These are phyloP conservation scores for Cossypha niveicapilla DNA, from an alignment of 2,797 vertebrate genomes.

Conservation along the genomic window DNA sequence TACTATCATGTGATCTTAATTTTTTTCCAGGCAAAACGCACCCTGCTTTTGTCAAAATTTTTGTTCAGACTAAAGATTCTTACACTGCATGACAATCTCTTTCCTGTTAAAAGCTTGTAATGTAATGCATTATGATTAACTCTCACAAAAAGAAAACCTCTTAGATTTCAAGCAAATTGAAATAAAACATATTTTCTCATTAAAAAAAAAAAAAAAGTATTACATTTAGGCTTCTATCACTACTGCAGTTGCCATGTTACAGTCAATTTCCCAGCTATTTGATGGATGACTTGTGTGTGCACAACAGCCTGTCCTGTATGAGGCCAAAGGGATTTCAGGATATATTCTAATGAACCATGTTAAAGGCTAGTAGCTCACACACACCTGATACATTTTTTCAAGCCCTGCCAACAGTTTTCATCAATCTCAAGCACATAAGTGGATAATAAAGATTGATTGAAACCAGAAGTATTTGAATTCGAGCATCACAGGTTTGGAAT, in stretches of 20 bases:
- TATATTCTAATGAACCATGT: slow-evolving; percentile 52
- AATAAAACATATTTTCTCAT: slow-evolving; percentile 44
- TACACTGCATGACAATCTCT: slow-evolving; percentile 48
- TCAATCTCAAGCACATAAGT: background rate
- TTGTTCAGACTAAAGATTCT: slow-evolving; percentile 75
- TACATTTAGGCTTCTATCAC: slow-evolving; percentile 42
- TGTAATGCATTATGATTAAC: slow-evolving; percentile 60
- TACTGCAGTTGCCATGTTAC: background rate
- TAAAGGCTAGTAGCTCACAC: slow-evolving; percentile 73
- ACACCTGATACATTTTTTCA: slow-evolving; percentile 59
- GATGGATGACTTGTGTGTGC: slow-evolving; percentile 79
- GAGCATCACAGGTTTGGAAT: background rate
- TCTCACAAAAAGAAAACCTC: slow-evolving; percentile 33
- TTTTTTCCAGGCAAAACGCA: slow-evolving; percentile 77
- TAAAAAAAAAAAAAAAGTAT: background rate
- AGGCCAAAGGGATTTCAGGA: slow-evolving; percentile 78
- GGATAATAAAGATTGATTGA: slow-evolving; percentile 11
- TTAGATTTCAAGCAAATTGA: slow-evolving; percentile 52
- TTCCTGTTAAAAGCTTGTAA: slow-evolving; percentile 55
- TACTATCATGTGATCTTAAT: slow-evolving; percentile 80
- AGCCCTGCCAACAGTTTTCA: slow-evolving; percentile 59
- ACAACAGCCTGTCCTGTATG: slow-evolving; percentile 72
- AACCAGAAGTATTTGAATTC: slow-evolving; percentile 14
- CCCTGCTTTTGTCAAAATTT: slow-evolving; percentile 79
- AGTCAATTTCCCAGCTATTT: slow-evolving; percentile 69